Base-by-base conservation (phyloP, 1,140 invertebrate genomes). In the Drosophila neocordata region DNA sequence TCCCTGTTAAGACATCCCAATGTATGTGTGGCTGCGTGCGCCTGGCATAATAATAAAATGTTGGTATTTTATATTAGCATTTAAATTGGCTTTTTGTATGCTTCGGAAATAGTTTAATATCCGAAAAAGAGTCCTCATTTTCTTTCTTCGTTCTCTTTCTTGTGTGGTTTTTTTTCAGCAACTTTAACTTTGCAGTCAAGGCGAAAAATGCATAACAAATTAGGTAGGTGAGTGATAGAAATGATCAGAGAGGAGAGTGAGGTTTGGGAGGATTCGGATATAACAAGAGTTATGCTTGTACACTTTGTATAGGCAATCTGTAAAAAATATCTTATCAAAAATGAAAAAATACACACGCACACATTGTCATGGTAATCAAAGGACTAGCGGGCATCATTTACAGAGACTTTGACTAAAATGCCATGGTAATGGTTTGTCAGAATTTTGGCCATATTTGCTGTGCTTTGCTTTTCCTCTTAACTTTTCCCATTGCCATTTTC, bases 61-160 rank as follows among this genome's bases (percentile, higher is more conserved):
- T 90, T 90, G 87, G 76, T 83, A 89, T 90, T 90, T 90, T 90
- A 90, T 90, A 90, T 90, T 90, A 90, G 87, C 87, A 90, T 90
- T 90, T 90, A 90, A 90, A 90, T 90, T 90, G 87, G 79, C 84
- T 89, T 89, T 84, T 89, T 89, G 80, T 89, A 65, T 83, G 83
- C 83, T 83, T 87, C 83, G 83, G 83, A 87, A 87, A 87, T 87
- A 87, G 83, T 87, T 87, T 87, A 87, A 87, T 87, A 87, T 87
- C 83, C 83, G 83, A 65, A 73, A 75, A 77, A 71, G 60, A 73
- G 74, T 74, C 70, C 75, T 38, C 24, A 12, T 51, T 71, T 35
- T 35, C 34, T 35, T 48, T 1, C 3, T 48, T 8, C 7, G 41
- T 38, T n/a, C 1, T 35, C 11, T 13, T 74, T 64, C 22, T 20